Conservation (phyloP, 1,140 invertebrate species). For the Adoxophyes honmai region DNA sequence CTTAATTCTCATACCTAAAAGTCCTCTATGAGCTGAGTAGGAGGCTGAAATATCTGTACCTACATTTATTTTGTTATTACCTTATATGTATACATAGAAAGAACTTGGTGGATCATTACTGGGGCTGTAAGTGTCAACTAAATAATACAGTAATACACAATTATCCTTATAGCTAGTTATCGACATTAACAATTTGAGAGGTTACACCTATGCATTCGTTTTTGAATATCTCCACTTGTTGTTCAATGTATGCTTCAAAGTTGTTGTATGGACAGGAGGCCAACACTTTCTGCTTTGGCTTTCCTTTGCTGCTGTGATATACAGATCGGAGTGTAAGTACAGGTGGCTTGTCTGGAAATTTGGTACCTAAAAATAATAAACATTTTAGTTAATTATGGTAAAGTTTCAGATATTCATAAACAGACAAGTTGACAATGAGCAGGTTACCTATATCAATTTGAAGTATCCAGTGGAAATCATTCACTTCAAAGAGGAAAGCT, state of each 20-base stretch:
- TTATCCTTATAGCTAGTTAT: conserved; percentile 30
- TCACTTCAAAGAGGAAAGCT: conserved; percentile 68
- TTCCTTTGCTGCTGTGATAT: conserved; percentile 65
- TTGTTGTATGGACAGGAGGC: conserved; percentile 59
- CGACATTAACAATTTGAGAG: conserved; percentile 40
- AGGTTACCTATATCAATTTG: conserved; percentile 68
- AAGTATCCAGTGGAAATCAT: conserved; percentile 72
- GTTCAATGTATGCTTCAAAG: conserved; percentile 67
- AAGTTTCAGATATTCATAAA: no score
- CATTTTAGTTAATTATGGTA: no score
- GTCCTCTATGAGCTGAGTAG: no score
- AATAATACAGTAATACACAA: no score
- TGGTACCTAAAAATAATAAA: conserved; percentile 40
- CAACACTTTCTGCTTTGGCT: conserved; percentile 62
- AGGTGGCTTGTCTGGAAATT: conserved; percentile 66
- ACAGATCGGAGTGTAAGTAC: conserved; percentile 62
- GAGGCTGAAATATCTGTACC: no score
- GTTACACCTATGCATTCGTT: conserved; percentile 55
- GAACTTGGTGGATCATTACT: no score
- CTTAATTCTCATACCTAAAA: no score
- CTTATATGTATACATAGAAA: no score
- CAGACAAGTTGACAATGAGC: no score
- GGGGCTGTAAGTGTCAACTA: no score
- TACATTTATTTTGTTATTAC: no score
- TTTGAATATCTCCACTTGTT: conserved; percentile 70